Evolutionary conservation across 2,888 invertebrate species (phyloP).

Genomic region (Heliconius cydno): DNA sequence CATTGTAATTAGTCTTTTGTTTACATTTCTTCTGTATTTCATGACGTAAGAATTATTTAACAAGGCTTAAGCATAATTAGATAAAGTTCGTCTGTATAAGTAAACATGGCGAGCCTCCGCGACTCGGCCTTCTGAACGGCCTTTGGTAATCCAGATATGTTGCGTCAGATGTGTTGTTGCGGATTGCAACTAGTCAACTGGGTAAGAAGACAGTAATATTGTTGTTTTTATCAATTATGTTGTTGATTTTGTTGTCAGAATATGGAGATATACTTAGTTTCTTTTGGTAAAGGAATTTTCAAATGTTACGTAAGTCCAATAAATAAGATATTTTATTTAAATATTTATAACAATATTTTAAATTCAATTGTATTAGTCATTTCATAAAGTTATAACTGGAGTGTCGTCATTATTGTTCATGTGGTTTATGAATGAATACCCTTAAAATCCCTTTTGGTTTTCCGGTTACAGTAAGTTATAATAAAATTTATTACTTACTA

Average conservation of each 20-base stretch:
- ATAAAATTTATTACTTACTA: background rate
- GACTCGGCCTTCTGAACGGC: slow-evolving; percentile 36
- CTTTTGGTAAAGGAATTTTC: background rate
- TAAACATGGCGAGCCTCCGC: slow-evolving; percentile 43
- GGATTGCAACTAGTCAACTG: slow-evolving; percentile 16
- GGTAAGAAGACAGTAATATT: slow-evolving; percentile 26
- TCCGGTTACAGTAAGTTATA: slow-evolving; percentile 2
- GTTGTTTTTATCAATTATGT: slow-evolving; percentile 32
- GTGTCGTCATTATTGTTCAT: background rate
- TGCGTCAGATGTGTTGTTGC: slow-evolving; percentile 40
- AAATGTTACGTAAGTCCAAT: background rate
- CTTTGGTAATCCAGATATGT: slow-evolving; percentile 31
- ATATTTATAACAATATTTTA: background rate
- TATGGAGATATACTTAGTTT: background rate
- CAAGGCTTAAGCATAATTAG: slow-evolving; percentile 19
- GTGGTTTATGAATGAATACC: slow-evolving; percentile 13
- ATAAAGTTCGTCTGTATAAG: slow-evolving; percentile 34
- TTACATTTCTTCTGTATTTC: slow-evolving; percentile 23
- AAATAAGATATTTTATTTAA: background rate
- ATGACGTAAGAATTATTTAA: slow-evolving; percentile 41
- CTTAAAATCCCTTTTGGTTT: background rate
- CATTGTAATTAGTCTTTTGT: slow-evolving; percentile 20
- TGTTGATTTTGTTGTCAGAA: slow-evolving; percentile 15
- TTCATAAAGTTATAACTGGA: background rate
- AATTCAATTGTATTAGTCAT: background rate